These are phyloP conservation scores for Bicyclus anynana DNA, from an alignment of 1,140 invertebrate species.

Conservation along the genomic window DNA sequence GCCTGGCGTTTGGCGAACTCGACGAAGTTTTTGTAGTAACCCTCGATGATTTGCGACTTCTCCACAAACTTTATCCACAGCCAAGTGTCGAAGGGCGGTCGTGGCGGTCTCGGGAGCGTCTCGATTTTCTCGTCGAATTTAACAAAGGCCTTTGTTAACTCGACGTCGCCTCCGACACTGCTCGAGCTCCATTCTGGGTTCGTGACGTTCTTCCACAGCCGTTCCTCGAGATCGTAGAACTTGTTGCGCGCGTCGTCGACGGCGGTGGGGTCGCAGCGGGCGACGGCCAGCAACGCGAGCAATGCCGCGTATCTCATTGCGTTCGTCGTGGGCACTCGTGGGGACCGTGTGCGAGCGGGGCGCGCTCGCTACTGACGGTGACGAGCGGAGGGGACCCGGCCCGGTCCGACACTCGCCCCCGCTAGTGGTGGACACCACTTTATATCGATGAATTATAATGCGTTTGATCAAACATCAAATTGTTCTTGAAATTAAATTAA, in stretches of 20 bases:
- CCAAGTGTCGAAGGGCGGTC: slow-evolving; percentile 74
- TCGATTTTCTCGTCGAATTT: slow-evolving; percentile 75
- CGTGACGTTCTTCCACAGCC: slow-evolving; percentile 70
- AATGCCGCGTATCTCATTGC: slow-evolving; percentile 54
- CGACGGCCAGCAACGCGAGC: slow-evolving; percentile 50
- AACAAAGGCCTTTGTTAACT: slow-evolving; percentile 78
- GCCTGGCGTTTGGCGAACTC: slow-evolving; percentile 77
- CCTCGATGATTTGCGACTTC: slow-evolving; percentile 77
- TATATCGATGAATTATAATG: slow-evolving; percentile 27
- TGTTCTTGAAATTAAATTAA: too few relatives aligned
- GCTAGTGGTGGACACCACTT: slow-evolving; percentile 38
- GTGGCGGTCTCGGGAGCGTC: slow-evolving; percentile 52
- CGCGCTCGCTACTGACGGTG: slow-evolving; percentile 36
- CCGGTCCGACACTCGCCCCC: too few relatives aligned
- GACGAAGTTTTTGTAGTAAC: slow-evolving; percentile 79
- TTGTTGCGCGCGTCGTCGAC: slow-evolving; percentile 78
- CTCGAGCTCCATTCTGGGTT: slow-evolving; percentile 64
- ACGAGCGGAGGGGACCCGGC: slow-evolving; percentile 37
- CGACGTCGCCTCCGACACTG: slow-evolving; percentile 67
- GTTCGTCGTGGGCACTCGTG: slow-evolving; percentile 14
- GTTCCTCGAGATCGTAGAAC: slow-evolving; percentile 74
- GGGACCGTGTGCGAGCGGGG: slow-evolving; percentile 39
- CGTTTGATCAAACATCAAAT: too few relatives aligned
- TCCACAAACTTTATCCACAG: slow-evolving; percentile 75
- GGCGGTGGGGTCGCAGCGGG: slow-evolving; percentile 34